Percentiles rank a stretch among this genome's conserved stretches.
Evolutionary conservation across 2,797 vertebrate genomes (phyloP).

Genomic region (Phalanger gymnotis): DNA sequence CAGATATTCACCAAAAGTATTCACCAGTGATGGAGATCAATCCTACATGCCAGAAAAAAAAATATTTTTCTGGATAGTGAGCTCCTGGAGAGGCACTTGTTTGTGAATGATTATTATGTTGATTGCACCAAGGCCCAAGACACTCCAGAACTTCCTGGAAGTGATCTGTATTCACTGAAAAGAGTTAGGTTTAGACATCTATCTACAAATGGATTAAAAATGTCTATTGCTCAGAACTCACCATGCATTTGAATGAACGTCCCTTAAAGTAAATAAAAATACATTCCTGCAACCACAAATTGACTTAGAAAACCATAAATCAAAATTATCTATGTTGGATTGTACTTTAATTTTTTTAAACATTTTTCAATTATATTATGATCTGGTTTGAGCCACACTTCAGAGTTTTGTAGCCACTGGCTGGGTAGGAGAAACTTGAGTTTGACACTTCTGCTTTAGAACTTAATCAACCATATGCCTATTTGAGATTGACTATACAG

Average conservation of each 20-base stretch:
- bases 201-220: neutral
- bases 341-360: neutral
- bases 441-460: neutral
- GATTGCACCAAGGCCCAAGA: neutral
- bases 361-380: neutral
- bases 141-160: neutral
- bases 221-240: neutral
- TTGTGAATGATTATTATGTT: neutral
- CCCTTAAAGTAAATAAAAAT: neutral
- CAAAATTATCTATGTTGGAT: neutral
- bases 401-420: neutral
- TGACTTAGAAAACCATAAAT: neutral
- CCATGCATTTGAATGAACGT: neutral
- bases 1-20: neutral
- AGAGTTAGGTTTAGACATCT: neutral
- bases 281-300: neutral
- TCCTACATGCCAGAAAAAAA: neutral
- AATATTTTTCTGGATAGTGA: neutral
- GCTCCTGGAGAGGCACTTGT: neutral
- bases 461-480: neutral
- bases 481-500: neutral
- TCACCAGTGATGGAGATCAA: neutral
- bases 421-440: neutral
- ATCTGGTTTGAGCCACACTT: neutral
- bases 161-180: neutral